Conservation (phyloP, 2,888 invertebrate species). For the Lamellibrachia satsuma region DNA sequence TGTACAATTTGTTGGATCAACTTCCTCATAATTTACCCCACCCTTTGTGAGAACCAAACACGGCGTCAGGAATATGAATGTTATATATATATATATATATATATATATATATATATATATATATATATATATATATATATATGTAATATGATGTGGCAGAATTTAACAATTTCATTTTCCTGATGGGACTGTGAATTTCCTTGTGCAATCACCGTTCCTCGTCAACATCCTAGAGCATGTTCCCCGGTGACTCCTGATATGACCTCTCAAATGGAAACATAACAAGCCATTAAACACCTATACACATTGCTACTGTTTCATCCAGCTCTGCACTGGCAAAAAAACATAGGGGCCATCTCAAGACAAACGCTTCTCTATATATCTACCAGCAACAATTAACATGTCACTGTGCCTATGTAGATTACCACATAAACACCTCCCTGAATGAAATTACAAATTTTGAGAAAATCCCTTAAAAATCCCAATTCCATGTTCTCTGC, state of each 20-base stretch:
- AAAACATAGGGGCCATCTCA: not conserved
- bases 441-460: no score
- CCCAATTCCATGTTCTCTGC: no score
- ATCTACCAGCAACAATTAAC: no score
- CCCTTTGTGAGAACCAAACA: not conserved
- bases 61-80: not conserved
- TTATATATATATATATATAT: not conserved
- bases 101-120: not conserved
- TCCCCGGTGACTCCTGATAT: not conserved
- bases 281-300: not conserved
- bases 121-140: not conserved
- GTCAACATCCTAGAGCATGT: not conserved
- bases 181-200: not conserved
- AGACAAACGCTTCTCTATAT: not conserved
- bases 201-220: not conserved
- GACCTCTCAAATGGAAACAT: not conserved
- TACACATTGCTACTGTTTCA: not conserved
- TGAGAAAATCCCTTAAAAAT: no score
- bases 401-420: no score
- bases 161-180: constrained; percentile 3
- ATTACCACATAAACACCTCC: no score
- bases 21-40: not conserved
- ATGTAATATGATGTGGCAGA: not conserved
- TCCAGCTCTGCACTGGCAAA: not conserved
- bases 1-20: constrained; percentile 11